These are phyloP conservation scores for Ploceus nigricollis DNA, from an alignment of 2,113 vertebrate genomes.

Conservation along the genomic window DNA sequence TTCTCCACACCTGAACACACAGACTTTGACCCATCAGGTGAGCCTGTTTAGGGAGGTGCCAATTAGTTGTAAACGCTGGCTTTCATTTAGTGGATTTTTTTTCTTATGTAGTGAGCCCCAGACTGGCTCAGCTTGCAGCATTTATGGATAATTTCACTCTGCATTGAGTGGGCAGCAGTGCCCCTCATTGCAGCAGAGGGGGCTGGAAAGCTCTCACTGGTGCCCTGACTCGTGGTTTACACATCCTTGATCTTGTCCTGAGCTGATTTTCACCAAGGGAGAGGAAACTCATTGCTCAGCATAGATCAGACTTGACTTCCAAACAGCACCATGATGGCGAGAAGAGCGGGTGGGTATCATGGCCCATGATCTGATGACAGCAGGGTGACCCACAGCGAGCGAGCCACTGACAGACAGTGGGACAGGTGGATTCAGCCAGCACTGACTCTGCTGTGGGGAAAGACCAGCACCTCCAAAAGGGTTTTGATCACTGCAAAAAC, in stretches of 20 bases:
- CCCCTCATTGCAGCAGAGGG: not conserved
- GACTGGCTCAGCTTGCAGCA: not conserved
- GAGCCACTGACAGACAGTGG: accelerated
- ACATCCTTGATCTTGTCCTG: not conserved
- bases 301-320: not conserved
- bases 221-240: not conserved
- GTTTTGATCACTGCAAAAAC: not conserved
- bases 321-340: not conserved
- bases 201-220: accelerated
- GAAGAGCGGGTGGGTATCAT: not conserved
- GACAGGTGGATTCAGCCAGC: not conserved
- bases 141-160: not conserved
- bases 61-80: not conserved
- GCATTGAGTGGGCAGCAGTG: accelerated
- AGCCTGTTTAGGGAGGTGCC: not conserved
- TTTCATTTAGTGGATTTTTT: not conserved
- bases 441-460: not conserved
- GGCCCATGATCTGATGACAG: not conserved
- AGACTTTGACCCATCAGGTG: not conserved
- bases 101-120: not conserved
- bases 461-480: not conserved
- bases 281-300: not conserved
- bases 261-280: not conserved
- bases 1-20: accelerated
- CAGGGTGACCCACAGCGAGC: not conserved